phyloP scores from a whole-genome alignment of 2,888 invertebrate species.

The Congeria kusceri region DNA sequence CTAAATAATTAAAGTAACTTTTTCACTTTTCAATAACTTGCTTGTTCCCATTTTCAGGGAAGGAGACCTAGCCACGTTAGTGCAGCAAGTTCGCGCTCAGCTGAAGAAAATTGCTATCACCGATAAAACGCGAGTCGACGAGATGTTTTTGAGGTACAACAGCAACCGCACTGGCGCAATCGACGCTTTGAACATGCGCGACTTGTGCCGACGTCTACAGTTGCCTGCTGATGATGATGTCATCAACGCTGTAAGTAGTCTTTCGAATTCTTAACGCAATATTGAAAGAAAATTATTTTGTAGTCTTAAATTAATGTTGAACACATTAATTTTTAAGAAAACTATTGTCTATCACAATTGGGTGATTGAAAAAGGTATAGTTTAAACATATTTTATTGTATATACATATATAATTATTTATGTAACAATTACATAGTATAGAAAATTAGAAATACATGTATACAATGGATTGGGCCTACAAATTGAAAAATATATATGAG shows the following conservation, averaged over 20 bases:
- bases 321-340: too few species aligned
- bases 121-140: constrained; percentile 82
- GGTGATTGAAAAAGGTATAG: too few species aligned
- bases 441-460: too few species aligned
- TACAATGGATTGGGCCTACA: too few species aligned
- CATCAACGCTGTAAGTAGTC: constrained; percentile 81
- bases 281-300: too few species aligned
- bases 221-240: constrained; percentile 85
- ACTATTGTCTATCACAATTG: too few species aligned
- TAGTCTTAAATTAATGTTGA: too few species aligned
- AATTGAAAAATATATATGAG: too few species aligned
- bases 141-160: constrained; percentile 84
- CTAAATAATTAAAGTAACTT: too few species aligned
- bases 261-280: background rate
- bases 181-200: constrained; percentile 82
- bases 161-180: constrained; percentile 83
- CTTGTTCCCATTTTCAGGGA: constrained; percentile 59
- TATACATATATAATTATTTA: too few species aligned
- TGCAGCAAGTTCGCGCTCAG: constrained; percentile 83
- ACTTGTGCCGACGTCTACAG: constrained; percentile 82
- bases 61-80: constrained; percentile 81
- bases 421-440: too few species aligned
- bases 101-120: constrained; percentile 85
- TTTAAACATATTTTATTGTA: too few species aligned
- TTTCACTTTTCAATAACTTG: background rate